Conservation (phyloP, 1,140 invertebrate genomes). For the Ephestia elutella region DNA sequence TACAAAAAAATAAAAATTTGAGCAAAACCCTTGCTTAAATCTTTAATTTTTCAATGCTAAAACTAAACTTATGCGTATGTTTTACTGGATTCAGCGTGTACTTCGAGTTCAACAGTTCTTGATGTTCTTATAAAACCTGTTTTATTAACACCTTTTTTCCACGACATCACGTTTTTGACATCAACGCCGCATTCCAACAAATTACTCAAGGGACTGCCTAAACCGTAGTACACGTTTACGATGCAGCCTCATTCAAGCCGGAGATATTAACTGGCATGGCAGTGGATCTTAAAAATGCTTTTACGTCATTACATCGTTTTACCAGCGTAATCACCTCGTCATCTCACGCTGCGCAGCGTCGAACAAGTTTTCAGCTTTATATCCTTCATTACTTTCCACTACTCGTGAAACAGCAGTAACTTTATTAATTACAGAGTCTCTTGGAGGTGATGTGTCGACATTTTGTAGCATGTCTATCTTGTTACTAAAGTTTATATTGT, state of each 20-base stretch:
- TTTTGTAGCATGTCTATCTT: no score
- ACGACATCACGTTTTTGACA: background rate
- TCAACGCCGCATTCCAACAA: background rate
- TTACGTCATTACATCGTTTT: slow-evolving; percentile 42
- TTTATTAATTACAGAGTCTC: background rate
- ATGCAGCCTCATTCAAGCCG: slow-evolving; percentile 1
- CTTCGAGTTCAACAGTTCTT: no score
- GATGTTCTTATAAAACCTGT: background rate
- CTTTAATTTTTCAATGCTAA: no score
- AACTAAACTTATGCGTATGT: no score
- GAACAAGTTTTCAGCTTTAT: slow-evolving; percentile 31
- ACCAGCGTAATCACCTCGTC: slow-evolving; percentile 32
- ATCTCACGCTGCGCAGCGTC: slow-evolving; percentile 24
- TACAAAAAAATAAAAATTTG: no score
- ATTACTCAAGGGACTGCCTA: background rate
- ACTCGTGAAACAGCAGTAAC: background rate
- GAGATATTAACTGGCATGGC: slow-evolving; percentile 11
- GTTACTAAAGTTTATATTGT: no score
- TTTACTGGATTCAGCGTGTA: no score
- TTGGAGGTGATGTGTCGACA: background rate
- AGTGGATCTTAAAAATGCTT: slow-evolving; percentile 33
- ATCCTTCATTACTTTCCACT: slow-evolving; percentile 16
- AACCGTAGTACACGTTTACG: slow-evolving; percentile 1
- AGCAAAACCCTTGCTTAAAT: no score
- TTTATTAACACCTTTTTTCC: background rate